Evolutionary conservation across 2,888 invertebrate genomes (phyloP).

Genomic region (Harpagoxenus sublaevis): DNA sequence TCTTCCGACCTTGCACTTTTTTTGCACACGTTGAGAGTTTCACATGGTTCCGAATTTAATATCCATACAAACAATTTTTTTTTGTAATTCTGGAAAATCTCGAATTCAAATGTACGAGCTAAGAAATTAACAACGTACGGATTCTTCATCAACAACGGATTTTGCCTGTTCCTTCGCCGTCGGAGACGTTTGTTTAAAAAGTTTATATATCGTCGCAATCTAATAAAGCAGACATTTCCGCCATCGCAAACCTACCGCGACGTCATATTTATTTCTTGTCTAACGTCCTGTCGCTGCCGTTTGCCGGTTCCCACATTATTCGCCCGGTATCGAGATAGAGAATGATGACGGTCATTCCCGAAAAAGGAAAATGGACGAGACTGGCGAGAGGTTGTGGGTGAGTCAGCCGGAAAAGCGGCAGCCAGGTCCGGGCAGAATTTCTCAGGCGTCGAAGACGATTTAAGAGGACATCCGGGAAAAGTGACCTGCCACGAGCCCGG

Average conservation of each 20-base stretch:
- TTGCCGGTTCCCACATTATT: conserved; percentile 47
- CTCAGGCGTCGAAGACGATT: conserved; percentile 57
- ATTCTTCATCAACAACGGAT: neutral
- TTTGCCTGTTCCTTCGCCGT: neutral
- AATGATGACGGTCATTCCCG: conserved; percentile 51
- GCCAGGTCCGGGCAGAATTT: conserved; percentile 47
- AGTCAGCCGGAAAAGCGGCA: conserved; percentile 51
- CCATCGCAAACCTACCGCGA: conserved; percentile 10
- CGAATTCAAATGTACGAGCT: neutral
- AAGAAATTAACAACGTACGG: neutral
- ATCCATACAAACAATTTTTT: neutral
- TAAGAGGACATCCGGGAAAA: conserved; percentile 57
- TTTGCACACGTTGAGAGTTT: neutral
- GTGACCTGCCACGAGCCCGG: conserved; percentile 55
- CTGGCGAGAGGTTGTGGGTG: conserved; percentile 40
- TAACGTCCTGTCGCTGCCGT: conserved; percentile 46
- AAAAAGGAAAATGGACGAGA: conserved; percentile 52
- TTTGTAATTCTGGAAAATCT: neutral
- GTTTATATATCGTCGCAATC: conserved; percentile 23
- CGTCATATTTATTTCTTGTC: conserved; percentile 44
- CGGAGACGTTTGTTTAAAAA: conserved; percentile 1
- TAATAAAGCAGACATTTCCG: conserved; percentile 41
- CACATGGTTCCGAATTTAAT: neutral
- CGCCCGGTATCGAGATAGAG: conserved; percentile 47
- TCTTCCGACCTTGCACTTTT: neutral